Base-by-base conservation (phyloP, 2,797 vertebrate genomes). In the Chaenodraco wilsoni region DNA sequence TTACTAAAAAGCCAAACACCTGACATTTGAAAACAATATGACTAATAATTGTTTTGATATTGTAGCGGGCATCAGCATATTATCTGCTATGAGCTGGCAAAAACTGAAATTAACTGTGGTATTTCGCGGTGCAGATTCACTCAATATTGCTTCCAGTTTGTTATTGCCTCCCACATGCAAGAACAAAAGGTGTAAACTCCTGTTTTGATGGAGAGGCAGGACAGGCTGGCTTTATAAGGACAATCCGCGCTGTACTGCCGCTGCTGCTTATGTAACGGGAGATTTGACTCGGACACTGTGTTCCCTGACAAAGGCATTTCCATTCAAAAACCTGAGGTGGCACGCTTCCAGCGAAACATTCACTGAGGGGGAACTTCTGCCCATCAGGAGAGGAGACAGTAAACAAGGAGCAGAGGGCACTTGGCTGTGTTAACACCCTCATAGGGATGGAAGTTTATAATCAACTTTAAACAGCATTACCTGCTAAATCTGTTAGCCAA, bases 241-340 rank as follows among this genome's bases (percentile, higher is more conserved):
- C 83, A 75, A 75, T 66, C 78, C 73, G 27, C 50, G 74, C 70
- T 68, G 77, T 65, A 79, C 67, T 23, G 74, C 87, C 68, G 13
- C 74, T 72, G 13, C 73, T 72, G 46, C 64, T 94, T 92, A 92
- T 77, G 79, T 77, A 92, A 93, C 46, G 54, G 54, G 76, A 82
- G 72, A 77, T 85, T 68, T 80, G 72, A 86, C 58, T 67, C 14
- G 80, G 69, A 88, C 89, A 80, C 73, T 67, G 80, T 87, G 90
- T 91, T 88, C 87, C 82, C 87, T 74, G 84, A 91, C 82, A 77
- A 85, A 86, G 70, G 88, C 81, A 84, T 88, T 88, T 85, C 79
- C 79, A 67, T 90, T 90, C 77, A 86, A 79, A 79, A 85, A 69
- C 50, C 49, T 65, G 5, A 3, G 52, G 43, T 81, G 76, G 78